A percentile compares a stretch with the other conserved stretches of the same genome.
Evolutionary conservation across 2,888 invertebrate species (phyloP).

Genomic region (Drosophila hamatofila): DNA sequence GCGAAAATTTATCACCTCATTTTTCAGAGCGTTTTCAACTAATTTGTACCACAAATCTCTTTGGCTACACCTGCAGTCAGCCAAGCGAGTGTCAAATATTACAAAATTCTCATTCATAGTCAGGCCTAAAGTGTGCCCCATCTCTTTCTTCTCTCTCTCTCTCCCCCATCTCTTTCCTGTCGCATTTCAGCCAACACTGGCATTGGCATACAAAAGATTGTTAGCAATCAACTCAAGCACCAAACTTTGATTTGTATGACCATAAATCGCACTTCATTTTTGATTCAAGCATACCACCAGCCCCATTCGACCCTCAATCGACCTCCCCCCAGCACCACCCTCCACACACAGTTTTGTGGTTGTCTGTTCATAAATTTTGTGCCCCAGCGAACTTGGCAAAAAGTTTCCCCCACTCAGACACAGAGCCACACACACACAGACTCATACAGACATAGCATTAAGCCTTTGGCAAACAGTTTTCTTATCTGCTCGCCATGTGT

Average conservation of each 20-base stretch:
- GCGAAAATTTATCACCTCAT: constrained; percentile 68
- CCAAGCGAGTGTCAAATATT: constrained; percentile 54
- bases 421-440: neutral
- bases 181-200: constrained; percentile 23
- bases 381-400: constrained; percentile 56
- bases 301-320: neutral
- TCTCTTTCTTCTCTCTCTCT: neutral
- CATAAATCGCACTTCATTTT: constrained; percentile 81
- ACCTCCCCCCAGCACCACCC: neutral
- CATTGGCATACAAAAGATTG: constrained; percentile 65
- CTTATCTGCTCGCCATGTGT: constrained; percentile 62
- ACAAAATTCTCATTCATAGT: constrained; percentile 18
- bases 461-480: constrained; percentile 73
- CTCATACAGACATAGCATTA: constrained; percentile 40
- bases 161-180: neutral
- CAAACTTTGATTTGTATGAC: constrained; percentile 82
- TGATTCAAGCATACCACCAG: constrained; percentile 52
- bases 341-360: constrained; percentile 64
- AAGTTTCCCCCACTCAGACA: constrained; percentile 36
- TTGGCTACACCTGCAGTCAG: constrained; percentile 54
- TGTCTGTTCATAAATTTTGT: constrained; percentile 82
- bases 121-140: constrained; percentile 4
- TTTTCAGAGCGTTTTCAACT: constrained; percentile 67
- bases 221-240: constrained; percentile 78
- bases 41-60: constrained; percentile 68